Evolutionary conservation across 2,888 invertebrate genomes (phyloP), one percentile per base, ranked within the genome.

Genomic region (Parnassius smintheus): DNA sequence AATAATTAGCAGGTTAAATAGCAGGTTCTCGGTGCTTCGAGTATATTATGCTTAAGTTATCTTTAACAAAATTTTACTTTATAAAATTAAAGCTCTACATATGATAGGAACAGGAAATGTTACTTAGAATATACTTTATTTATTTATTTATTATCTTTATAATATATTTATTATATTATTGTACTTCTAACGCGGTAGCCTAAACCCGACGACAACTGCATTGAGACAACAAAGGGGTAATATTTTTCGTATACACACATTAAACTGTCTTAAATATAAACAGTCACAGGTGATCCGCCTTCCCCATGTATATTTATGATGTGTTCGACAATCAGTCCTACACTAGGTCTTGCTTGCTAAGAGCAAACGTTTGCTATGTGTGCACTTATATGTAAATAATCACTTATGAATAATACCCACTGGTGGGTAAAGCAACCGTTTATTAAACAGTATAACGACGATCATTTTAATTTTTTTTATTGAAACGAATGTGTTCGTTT

Each of bases 301-400:
- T 78, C 81, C 74, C 80, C 79, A 85, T 90, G 85, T 88, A 90
- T 90, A 91, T 91, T 88, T 86, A 91, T 91, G 83, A 85, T 77
- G 77, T 82, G 85, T 88, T 82, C 85, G 81, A 86, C 86, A 83
- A 77, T 82, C 78, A 81, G 81, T 76, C 75, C 78, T 77, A 83
- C 84, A 85, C 85, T 80, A 81, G 78, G 80, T 77, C 81, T 78
- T 82, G 85, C 63, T 64, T 74, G 71, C 78, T 72, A 72, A 71
- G 65, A 72, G 80, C 78, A 78, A 88, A 88, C 86, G 84, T 88
- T 88, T 84, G 79, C 75, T 73, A 67, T 73, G 70, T 77, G 74
- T 80, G 59, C 59, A 56, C 52, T 81, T 80, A 78, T 78, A 72
- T 75, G 74, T 74, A 76, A 72, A 71, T 72, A 74, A 68, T 22